Conservation (phyloP, 2,797 vertebrate genomes). For the Melanotaenia pygmaea region DNA sequence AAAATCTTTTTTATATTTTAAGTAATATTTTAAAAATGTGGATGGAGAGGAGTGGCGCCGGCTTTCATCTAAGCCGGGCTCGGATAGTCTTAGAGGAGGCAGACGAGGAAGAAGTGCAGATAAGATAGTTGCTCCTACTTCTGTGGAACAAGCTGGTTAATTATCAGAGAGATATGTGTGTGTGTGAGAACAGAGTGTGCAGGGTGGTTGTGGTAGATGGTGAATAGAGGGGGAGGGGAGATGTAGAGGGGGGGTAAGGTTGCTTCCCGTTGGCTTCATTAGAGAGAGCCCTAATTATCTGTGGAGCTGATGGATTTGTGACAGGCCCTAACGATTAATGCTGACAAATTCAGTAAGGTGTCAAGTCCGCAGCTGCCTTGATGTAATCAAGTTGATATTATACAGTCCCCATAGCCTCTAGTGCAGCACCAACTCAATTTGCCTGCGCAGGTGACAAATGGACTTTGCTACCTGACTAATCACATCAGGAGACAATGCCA, state of each 20-base stretch:
- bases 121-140: constrained; percentile 76
- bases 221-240: background rate
- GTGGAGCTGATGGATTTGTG: constrained; percentile 99
- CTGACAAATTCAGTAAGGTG: constrained; percentile 99
- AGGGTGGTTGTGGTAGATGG: constrained; percentile 7
- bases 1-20: background rate
- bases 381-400: constrained; percentile 99
- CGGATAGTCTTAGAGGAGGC: constrained; percentile 47
- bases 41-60: constrained; percentile 40
- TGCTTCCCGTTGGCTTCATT: constrained; percentile 98
- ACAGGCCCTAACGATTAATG: constrained; percentile 99
- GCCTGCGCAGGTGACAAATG: constrained; percentile 99
- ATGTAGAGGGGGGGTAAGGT: constrained; percentile 81
- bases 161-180: constrained; percentile 82
- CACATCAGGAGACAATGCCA: constrained; percentile 97
- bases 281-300: constrained; percentile 99
- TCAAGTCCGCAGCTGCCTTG: constrained; percentile 99
- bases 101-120: constrained; percentile 54
- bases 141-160: constrained; percentile 92
- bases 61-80: constrained; percentile 58
- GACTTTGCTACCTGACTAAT: constrained; percentile 99
- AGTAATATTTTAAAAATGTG: background rate
- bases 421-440: constrained; percentile 99
- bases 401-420: constrained; percentile 99
- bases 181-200: constrained; percentile 23